These are phyloP conservation scores for Olivierus martensii DNA, from an alignment of 1,140 invertebrate species.

Conservation along the genomic window DNA sequence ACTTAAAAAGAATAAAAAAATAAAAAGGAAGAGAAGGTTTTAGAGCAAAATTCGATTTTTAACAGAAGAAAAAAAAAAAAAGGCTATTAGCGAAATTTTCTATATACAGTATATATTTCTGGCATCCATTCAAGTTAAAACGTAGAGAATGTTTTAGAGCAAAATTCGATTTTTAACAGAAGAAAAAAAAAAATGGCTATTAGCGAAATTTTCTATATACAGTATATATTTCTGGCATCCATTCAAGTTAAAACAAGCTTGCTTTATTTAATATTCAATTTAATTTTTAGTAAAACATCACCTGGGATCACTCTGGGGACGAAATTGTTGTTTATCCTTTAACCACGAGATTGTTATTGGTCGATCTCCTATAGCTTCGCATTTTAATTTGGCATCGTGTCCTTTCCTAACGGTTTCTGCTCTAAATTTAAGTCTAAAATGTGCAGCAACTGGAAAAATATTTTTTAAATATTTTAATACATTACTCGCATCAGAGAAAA, in stretches of 20 bases:
- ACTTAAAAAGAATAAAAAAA: not conserved
- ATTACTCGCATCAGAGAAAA: too few species aligned
- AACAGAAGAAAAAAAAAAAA: not conserved
- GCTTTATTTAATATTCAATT: not conserved
- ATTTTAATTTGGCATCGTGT: constrained; percentile 29
- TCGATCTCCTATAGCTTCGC: constrained; percentile 33
- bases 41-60: not conserved
- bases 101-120: not conserved
- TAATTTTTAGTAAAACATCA: not conserved
- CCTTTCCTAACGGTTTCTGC: constrained; percentile 22
- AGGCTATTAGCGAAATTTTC: not conserved
- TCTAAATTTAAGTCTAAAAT: constrained; percentile 22
- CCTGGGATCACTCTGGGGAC: constrained; percentile 12
- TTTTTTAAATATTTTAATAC: not conserved
- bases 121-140: not conserved
- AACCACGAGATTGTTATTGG: constrained; percentile 32
- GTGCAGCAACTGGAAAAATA: constrained; percentile 19
- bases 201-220: not conserved
- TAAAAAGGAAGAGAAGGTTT: not conserved
- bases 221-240: not conserved
- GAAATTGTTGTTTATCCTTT: constrained; percentile 21
- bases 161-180: not conserved
- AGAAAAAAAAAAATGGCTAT: not conserved
- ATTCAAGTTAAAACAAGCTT: not conserved
- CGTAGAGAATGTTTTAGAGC: not conserved